Conservation (phyloP, 1,140 invertebrate species). For the Brachionus asplanchnoidis region DNA sequence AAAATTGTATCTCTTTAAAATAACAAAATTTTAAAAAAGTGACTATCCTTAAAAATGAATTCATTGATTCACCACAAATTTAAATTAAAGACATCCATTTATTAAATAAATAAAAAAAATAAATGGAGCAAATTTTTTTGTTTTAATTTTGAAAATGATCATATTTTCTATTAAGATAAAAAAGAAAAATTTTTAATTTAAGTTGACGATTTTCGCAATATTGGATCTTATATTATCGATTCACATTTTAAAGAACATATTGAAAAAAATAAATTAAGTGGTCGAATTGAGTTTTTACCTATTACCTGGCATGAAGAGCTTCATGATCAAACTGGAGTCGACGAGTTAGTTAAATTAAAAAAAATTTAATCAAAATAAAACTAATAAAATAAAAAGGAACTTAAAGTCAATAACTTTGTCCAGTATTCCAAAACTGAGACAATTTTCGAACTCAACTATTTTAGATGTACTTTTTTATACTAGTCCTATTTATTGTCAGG, state of each 20-base stretch:
- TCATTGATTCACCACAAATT: too few species aligned
- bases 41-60: too few species aligned
- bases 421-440: conserved; percentile 78
- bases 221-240: conserved; percentile 72
- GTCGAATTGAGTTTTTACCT: conserved; percentile 80
- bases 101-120: too few species aligned
- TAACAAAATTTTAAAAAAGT: too few species aligned
- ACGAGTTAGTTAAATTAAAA: conserved; percentile 59
- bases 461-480: conserved; percentile 91
- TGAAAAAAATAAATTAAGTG: conserved; percentile 66
- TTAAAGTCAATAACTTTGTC: conserved; percentile 79
- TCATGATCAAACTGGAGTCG: conserved; percentile 83
- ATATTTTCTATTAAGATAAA: neutral
- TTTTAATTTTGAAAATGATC: too few species aligned
- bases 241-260: conserved; percentile 74
- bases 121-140: too few species aligned
- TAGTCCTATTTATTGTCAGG: conserved; percentile 79
- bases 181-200: conserved; percentile 42
- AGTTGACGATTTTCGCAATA: conserved; percentile 86
- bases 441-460: conserved; percentile 89
- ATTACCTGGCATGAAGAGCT: conserved; percentile 85
- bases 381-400: neutral
- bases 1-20: too few species aligned
- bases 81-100: too few species aligned
- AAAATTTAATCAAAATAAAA: neutral